A percentile compares a stretch with the other conserved stretches of the same genome.
Evolutionary conservation across 2,113 vertebrate species (phyloP).

Genomic region (Sclerurus mexicanus): DNA sequence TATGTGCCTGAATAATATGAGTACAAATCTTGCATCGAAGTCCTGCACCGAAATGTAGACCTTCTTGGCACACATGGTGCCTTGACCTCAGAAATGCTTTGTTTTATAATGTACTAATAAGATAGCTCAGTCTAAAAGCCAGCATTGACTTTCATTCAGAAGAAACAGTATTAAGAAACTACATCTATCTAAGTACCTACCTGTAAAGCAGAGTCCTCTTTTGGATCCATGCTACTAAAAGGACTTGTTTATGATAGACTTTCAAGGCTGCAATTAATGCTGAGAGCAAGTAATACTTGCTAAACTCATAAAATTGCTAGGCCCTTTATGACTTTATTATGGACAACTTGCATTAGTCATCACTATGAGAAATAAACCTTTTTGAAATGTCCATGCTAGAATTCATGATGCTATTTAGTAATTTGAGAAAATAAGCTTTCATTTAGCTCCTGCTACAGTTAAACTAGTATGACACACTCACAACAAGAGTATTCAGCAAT

Average conservation of each 20-base stretch:
- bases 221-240: not conserved
- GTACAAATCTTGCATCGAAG: not conserved
- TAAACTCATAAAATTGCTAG: not conserved
- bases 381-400: not conserved
- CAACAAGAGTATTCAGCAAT: not conserved
- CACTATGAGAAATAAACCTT: not conserved
- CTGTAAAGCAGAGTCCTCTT: not conserved
- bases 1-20: not conserved
- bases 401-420: not conserved
- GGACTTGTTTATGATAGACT: not conserved
- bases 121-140: not conserved
- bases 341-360: not conserved
- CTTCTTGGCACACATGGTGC: not conserved
- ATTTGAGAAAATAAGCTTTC: not conserved
- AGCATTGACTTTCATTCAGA: not conserved
- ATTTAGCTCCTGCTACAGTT: not conserved
- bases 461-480: not conserved
- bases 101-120: not conserved
- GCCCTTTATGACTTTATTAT: not conserved
- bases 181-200: not conserved
- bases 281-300: not conserved
- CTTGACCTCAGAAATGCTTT: not conserved
- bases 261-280: not conserved
- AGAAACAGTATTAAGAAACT: not conserved
- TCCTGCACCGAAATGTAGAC: not conserved